A percentile compares a stretch with the other conserved stretches of the same genome.
phyloP scores from a whole-genome alignment of 2,113 vertebrate species.

The Gymnarchus niloticus region DNA sequence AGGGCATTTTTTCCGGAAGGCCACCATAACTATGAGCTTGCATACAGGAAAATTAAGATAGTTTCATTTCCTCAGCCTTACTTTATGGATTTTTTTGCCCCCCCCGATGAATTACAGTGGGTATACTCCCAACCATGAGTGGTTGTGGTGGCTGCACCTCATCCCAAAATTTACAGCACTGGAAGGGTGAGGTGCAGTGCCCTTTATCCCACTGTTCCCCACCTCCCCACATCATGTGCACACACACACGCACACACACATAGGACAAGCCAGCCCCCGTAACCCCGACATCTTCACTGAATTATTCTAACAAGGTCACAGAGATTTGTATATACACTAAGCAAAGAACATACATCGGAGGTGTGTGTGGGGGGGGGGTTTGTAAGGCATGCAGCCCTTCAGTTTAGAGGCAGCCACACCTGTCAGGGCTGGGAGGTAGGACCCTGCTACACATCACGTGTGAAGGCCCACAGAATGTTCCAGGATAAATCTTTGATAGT shows the following conservation, averaged over 20 bases:
- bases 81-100: slow-evolving; percentile 23
- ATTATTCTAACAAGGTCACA: slow-evolving; percentile 67
- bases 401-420: slow-evolving; percentile 48
- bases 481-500: slow-evolving; percentile 29
- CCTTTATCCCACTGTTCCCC: slow-evolving; percentile 10
- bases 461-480: slow-evolving; percentile 38
- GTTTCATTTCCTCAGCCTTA: neutral
- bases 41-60: neutral
- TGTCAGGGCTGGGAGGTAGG: slow-evolving; percentile 28
- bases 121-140: slow-evolving; percentile 28
- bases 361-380: slow-evolving; percentile 15
- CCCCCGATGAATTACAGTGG: slow-evolving; percentile 49
- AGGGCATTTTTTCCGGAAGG: neutral
- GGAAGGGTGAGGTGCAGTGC: slow-evolving; percentile 28
- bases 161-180: slow-evolving; percentile 56
- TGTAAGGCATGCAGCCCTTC: slow-evolving; percentile 37
- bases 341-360: neutral
- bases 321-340: slow-evolving; percentile 66
- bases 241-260: slow-evolving; percentile 27
- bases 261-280: slow-evolving; percentile 54
- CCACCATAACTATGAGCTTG: neutral
- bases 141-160: slow-evolving; percentile 33
- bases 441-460: slow-evolving; percentile 31
- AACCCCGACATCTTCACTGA: slow-evolving; percentile 71
- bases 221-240: slow-evolving; percentile 35